These are phyloP conservation scores for Stenodema calcarata DNA, from an alignment of 2,888 invertebrate species.

Conservation along the genomic window DNA sequence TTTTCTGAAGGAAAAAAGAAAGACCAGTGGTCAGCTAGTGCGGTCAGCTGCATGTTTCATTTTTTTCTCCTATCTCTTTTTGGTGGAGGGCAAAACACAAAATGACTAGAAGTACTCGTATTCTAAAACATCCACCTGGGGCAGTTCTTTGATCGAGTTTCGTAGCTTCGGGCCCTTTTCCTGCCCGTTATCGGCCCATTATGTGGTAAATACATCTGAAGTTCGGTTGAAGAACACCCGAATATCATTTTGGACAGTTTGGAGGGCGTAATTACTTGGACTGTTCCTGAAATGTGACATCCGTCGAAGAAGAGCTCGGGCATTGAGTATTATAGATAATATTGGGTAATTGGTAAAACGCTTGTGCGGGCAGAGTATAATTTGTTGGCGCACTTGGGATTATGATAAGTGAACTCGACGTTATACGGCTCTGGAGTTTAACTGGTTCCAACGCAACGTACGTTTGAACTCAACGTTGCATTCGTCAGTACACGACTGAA, in stretches of 20 bases:
- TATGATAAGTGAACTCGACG: too few species aligned
- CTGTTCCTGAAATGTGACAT: neutral
- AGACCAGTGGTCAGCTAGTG: neutral
- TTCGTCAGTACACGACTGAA: too few species aligned
- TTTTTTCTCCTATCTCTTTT: neutral
- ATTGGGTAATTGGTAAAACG: too few species aligned
- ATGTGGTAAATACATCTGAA: neutral
- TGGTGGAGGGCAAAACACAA: neutral
- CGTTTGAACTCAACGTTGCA: too few species aligned
- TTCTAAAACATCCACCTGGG: neutral
- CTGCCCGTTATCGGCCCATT: neutral
- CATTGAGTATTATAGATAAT: too few species aligned
- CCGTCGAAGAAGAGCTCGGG: neutral
- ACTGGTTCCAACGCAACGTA: too few species aligned
- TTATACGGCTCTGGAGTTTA: too few species aligned
- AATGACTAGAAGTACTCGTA: neutral
- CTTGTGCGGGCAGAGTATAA: too few species aligned
- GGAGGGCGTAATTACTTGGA: neutral
- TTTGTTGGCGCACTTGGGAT: too few species aligned
- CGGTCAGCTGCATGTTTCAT: neutral
- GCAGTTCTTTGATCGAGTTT: neutral
- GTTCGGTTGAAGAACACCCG: neutral
- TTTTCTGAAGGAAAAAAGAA: neutral
- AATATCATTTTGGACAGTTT: neutral
- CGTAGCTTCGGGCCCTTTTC: neutral